phyloP scores from a whole-genome alignment of 2,797 vertebrate genomes.

The Neostethus bicornis region DNA sequence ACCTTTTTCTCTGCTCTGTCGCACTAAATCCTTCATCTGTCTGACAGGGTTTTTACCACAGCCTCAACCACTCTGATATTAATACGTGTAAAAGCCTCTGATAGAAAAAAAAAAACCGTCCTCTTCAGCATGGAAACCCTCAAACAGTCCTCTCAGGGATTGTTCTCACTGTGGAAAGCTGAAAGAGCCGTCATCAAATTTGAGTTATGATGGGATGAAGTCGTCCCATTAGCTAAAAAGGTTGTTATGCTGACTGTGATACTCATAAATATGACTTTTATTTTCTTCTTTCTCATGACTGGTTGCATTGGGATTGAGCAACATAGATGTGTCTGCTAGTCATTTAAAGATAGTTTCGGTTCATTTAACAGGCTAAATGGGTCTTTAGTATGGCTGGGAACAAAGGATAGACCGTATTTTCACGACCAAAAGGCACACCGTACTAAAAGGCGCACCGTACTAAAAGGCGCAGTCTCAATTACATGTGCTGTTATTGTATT shows the following conservation, averaged over 20 bases:
- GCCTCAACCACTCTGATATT: constrained; percentile 50
- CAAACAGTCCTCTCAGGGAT: constrained; percentile 24
- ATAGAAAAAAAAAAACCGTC: constrained; percentile 15
- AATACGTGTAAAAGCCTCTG: constrained; percentile 65
- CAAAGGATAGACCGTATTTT: no score
- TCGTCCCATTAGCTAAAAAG: constrained; percentile 73
- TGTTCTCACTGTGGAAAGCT: constrained; percentile 11
- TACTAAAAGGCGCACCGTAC: no score
- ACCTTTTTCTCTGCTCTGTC: constrained; percentile 26
- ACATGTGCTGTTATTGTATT: no score
- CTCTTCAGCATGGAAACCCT: constrained; percentile 22
- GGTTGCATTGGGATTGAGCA: no score
- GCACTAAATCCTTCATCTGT: constrained; percentile 48
- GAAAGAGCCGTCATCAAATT: constrained; percentile 38
- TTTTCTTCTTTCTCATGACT: background rate
- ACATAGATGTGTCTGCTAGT: no score
- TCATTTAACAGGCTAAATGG: no score
- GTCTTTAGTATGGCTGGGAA: no score
- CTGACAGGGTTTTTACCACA: constrained; percentile 37
- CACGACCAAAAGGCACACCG: no score
- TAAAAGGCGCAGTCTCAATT: no score
- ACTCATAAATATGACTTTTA: constrained; percentile 61
- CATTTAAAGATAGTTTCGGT: no score
- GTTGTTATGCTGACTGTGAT: constrained; percentile 60
- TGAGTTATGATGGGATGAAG: constrained; percentile 61